Conservation (phyloP, 2,797 vertebrate species). For the Phrynocephalus vlangalii region DNA sequence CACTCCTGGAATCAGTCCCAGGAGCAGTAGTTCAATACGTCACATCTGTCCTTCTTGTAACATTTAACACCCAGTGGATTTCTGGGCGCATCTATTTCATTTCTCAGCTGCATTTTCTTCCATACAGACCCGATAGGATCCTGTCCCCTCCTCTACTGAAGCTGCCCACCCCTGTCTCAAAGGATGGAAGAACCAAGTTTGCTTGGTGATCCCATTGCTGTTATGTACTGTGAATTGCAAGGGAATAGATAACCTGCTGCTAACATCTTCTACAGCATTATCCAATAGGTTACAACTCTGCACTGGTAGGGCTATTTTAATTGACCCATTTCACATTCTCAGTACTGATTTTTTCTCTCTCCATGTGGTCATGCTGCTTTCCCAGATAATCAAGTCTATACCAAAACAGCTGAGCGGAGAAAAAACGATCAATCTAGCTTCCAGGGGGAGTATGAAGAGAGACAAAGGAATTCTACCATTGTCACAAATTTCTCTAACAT, state of each 20-base stretch:
- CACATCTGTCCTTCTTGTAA: no score
- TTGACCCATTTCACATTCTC: background rate
- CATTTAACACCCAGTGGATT: no score
- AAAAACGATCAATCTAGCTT: background rate
- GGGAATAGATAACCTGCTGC: background rate
- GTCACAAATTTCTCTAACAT: conserved; percentile 53
- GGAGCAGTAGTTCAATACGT: background rate
- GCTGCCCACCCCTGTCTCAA: background rate
- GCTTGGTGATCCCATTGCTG: no score
- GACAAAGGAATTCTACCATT: background rate
- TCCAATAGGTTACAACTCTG: background rate
- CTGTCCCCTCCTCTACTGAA: background rate
- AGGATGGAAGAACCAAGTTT: background rate
- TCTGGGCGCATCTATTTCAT: background rate
- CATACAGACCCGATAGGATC: background rate
- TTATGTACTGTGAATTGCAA: background rate
- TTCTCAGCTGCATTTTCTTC: background rate
- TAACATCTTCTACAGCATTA: no score
- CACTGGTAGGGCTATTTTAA: background rate
- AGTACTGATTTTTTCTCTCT: background rate
- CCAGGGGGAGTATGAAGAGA: conserved; percentile 5
- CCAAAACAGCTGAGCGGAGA: conserved; percentile 1
- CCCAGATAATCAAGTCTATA: conserved; percentile 1
- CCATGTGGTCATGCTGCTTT: background rate
- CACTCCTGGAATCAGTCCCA: no score